These are phyloP conservation scores for Bombus affinis DNA, from an alignment of 1,140 invertebrate species.

Conservation along the genomic window DNA sequence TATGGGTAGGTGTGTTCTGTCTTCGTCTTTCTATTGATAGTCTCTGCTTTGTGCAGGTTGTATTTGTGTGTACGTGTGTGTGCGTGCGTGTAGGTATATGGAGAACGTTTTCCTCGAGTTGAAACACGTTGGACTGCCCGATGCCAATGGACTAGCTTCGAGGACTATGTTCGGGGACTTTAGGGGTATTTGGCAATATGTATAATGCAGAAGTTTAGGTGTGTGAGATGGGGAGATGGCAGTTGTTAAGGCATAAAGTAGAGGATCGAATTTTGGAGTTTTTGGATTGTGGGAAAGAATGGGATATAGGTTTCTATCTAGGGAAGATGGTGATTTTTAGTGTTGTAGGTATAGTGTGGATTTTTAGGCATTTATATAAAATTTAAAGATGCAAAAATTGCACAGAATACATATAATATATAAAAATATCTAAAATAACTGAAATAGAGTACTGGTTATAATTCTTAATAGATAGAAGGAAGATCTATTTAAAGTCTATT, in stretches of 20 bases:
- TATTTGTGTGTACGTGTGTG: not conserved
- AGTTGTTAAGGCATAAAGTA: not conserved
- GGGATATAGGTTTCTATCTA: no score
- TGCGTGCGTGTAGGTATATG: not conserved
- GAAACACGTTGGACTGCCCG: constrained; percentile 42
- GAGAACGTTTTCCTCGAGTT: constrained; percentile 22
- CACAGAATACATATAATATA: no score
- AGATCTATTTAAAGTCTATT: no score
- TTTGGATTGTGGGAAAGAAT: not conserved
- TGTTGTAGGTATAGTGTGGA: no score
- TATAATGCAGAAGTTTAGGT: no score
- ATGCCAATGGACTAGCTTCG: constrained; percentile 60
- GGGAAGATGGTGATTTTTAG: no score
- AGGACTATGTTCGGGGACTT: constrained; percentile 46
- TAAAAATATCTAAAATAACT: no score
- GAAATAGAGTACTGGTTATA: no score
- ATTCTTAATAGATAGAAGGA: no score
- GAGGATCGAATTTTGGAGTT: not conserved
- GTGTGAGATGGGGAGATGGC: not conserved
- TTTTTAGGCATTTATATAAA: no score
- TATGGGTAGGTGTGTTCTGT: not conserved
- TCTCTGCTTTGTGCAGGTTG: constrained; percentile 19
- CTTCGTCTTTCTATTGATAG: not conserved
- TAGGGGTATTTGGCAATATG: not conserved
- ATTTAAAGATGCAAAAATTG: no score